phyloP scores from a whole-genome alignment of 2,113 vertebrate species.

The Myotis davidii region DNA sequence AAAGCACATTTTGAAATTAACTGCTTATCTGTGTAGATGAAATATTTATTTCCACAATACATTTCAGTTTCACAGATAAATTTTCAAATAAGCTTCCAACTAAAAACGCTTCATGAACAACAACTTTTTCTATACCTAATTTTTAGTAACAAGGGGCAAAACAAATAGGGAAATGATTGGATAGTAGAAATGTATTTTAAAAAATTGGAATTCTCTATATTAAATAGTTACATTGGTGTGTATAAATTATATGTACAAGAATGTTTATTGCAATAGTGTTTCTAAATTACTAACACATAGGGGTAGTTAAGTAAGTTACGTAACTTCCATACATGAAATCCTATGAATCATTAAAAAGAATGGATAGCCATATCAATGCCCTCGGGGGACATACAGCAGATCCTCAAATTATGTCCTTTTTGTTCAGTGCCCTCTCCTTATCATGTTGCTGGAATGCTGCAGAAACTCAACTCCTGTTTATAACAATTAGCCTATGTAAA shows the following conservation, averaged over 20 bases:
- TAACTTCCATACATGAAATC: not conserved
- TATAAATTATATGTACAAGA: not conserved
- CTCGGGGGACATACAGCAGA: not conserved
- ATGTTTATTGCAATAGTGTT: not conserved
- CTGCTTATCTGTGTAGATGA: not conserved
- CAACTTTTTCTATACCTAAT: not conserved
- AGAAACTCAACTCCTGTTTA: not conserved
- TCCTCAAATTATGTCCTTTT: not conserved
- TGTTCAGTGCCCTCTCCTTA: not conserved
- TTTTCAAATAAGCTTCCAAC: not conserved
- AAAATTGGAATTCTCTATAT: not conserved
- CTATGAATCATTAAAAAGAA: not conserved
- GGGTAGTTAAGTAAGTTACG: not conserved
- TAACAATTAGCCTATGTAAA: not conserved
- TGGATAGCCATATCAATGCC: not conserved
- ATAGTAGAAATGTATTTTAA: not conserved
- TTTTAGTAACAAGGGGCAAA: constrained; percentile 28
- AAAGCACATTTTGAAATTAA: not conserved
- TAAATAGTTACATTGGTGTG: not conserved
- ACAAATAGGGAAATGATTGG: not conserved
- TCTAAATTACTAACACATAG: not conserved
- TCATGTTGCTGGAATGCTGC: not conserved
- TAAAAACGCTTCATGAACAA: not conserved
- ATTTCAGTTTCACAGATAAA: constrained; percentile 36
- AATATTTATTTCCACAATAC: not conserved